Conservation (phyloP, 2,888 invertebrate species). For the Drosophila nigricruria region DNA sequence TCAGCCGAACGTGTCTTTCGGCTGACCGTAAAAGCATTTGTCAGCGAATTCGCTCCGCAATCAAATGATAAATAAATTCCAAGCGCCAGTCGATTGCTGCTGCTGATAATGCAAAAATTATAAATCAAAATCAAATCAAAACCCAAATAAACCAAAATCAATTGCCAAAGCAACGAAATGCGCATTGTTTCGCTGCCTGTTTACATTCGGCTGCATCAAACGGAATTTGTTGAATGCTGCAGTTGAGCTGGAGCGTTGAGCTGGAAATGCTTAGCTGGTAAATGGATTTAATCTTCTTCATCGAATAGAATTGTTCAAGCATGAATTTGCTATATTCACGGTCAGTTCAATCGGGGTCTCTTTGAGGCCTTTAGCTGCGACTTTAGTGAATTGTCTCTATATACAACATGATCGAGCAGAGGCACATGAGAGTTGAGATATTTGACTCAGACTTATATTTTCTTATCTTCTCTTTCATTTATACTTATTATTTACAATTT, state of each 20-base stretch:
- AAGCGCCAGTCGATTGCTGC: constrained; percentile 1
- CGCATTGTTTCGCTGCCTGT: background rate
- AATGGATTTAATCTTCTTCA: background rate
- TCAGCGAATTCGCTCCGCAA: constrained; percentile 32
- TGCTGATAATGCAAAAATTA: constrained; percentile 38
- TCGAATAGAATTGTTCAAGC: background rate
- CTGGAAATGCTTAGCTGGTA: background rate
- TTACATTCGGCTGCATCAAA: background rate
- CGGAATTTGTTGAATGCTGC: too few species aligned
- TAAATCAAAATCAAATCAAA: constrained; percentile 25
- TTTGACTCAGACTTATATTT: too few species aligned
- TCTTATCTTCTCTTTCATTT: too few species aligned
- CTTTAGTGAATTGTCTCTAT: too few species aligned
- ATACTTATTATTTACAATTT: too few species aligned
- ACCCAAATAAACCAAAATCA: constrained; percentile 18
- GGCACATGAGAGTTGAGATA: too few species aligned
- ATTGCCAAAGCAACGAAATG: background rate
- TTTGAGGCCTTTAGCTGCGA: too few species aligned
- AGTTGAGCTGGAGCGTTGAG: background rate
- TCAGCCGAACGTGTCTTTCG: constrained; percentile 20
- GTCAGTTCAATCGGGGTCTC: too few species aligned
- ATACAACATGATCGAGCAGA: too few species aligned
- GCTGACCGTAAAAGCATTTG: constrained; percentile 19
- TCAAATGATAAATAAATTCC: constrained; percentile 27
- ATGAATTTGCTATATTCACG: background rate